A percentile compares a stretch with the other conserved stretches of the same genome.
Conservation (phyloP, 2,888 invertebrate genomes). For the Therioaphis trifolii region DNA sequence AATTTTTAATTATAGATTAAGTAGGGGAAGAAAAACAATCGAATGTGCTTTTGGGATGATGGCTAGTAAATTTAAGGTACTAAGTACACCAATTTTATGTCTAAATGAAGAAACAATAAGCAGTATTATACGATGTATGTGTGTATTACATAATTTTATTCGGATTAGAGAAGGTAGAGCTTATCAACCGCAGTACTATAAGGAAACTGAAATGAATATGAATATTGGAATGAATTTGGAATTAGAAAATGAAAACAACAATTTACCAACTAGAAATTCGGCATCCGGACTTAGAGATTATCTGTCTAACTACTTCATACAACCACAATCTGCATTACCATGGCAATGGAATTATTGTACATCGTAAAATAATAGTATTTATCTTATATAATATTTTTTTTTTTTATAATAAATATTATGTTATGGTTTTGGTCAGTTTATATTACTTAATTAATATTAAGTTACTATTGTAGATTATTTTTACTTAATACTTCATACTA, state of each 20-base stretch:
- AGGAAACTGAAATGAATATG: constrained; percentile 34
- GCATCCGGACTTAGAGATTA: constrained; percentile 26
- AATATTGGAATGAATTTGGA: constrained; percentile 28
- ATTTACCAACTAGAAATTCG: constrained; percentile 35
- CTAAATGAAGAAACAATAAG: constrained; percentile 28
- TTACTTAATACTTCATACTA: too few relatives aligned
- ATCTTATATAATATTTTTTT: constrained; percentile 12
- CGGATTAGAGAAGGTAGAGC: constrained; percentile 23
- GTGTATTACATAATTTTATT: constrained; percentile 41
- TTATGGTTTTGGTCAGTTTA: too few relatives aligned
- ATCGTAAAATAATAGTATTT: constrained; percentile 25
- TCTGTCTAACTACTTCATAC: background rate
- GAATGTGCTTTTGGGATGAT: constrained; percentile 28
- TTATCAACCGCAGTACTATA: constrained; percentile 22
- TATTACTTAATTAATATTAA: constrained; percentile 6
- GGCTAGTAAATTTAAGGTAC: constrained; percentile 26
- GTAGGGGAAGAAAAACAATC: constrained; percentile 35
- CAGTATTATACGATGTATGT: constrained; percentile 19
- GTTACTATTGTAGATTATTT: constrained; percentile 2
- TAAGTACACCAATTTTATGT: constrained; percentile 32
- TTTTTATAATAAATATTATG: constrained; percentile 7
- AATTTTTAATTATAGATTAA: constrained; percentile 30
- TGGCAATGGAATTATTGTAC: constrained; percentile 27
- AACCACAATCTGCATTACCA: constrained; percentile 32
- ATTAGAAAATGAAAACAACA: constrained; percentile 27